phyloP scores from a whole-genome alignment of 2,888 invertebrate species.

The Synergus laeviventris region DNA sequence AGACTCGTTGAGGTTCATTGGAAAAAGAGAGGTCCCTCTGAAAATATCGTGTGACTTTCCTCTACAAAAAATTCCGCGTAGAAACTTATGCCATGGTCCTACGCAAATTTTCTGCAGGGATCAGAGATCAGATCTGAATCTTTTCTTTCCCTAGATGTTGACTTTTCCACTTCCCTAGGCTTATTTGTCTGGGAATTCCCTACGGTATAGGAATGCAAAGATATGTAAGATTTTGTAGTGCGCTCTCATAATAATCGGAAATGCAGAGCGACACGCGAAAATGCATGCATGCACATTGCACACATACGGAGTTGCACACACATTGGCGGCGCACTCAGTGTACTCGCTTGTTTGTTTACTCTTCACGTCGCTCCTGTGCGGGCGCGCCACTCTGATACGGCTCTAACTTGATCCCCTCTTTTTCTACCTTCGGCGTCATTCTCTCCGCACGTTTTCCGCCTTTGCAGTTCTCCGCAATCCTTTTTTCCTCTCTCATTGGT shows the following conservation, averaged over 20 bases:
- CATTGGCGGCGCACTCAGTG: neutral
- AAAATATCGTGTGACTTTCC: no score
- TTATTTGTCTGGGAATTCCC: neutral
- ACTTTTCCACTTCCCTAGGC: neutral
- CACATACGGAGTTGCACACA: neutral
- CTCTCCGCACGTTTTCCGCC: neutral
- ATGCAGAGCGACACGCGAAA: neutral
- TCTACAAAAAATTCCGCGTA: no score
- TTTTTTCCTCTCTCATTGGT: neutral
- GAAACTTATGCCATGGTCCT: no score
- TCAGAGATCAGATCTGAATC: neutral
- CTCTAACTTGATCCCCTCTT: slow-evolving; percentile 1
- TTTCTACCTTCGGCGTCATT: no score
- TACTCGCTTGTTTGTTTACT: slow-evolving; percentile 27
- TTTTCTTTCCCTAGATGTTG: neutral
- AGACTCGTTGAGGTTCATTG: neutral
- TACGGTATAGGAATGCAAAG: neutral
- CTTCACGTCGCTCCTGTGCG: slow-evolving; percentile 1
- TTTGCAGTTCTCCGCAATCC: neutral
- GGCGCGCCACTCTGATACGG: neutral
- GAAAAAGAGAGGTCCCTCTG: no score
- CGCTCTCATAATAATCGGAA: slow-evolving; percentile 21
- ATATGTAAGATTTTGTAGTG: neutral
- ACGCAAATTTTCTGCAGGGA: neutral
- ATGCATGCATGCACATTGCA: neutral